Evolutionary conservation across 2,113 vertebrate species (phyloP), one percentile per base, ranked within the genome.

Genomic region (Hassar affinis): DNA sequence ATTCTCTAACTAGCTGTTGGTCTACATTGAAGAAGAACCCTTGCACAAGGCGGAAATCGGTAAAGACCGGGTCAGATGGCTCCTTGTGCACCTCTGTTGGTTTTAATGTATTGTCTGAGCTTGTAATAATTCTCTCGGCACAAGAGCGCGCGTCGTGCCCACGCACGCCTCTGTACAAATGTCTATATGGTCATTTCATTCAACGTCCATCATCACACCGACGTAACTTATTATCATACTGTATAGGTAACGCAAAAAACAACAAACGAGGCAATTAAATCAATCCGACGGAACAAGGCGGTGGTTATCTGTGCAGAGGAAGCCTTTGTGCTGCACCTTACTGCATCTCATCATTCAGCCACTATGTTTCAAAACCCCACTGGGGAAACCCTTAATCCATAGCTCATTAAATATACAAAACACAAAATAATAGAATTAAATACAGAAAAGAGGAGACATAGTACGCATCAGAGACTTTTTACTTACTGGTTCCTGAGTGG

Each of bases 401-500:
- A 12, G 12, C n/a, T 33, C 18, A 30, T 33, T 15, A 22, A 6
- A 54, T 33, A 33, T 11, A 54, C 20, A 6, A 20, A 1, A 56
- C 42, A 14, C 0, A 27, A 38, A 47, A 64, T 7, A 76, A 61
- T 25, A 45, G 20, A 25, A 5, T 52, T 9, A 38, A 66, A 69
- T 54, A 0, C 3, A 52, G 18, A 76, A 54, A 11, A 76, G 35
- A 45, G 12, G 49, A 76, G 18, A 11, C 17, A 54, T 1, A 20
- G 20, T 11, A 49, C 6, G 10, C 15, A 33, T 35, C 20, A 57
- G 57, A 69, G 17, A 47, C 17, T 66, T 17, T 83, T 57, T 64
- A 84, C 82, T 84, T 78, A 84, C 82, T 84, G 75, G 61, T 78
- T 64, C 27, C 27, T 42, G 74, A 27, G 38, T 77, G 49, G 51